These are phyloP conservation scores for Odontomachus brunneus DNA, from an alignment of 1,140 invertebrate species.

Conservation along the genomic window DNA sequence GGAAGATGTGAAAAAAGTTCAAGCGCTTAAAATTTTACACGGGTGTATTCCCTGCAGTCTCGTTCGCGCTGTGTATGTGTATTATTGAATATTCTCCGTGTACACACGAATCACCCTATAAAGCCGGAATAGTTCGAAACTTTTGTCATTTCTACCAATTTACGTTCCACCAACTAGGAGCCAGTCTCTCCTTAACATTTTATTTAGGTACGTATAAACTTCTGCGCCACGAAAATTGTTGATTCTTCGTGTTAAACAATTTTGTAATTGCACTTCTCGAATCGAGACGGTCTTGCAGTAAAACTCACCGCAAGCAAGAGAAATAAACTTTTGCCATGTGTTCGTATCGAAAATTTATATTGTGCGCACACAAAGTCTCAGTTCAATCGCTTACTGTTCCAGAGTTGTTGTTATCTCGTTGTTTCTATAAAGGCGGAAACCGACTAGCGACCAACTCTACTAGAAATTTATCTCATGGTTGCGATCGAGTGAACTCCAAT, in stretches of 20 bases:
- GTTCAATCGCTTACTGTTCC: background rate
- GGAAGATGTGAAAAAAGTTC: background rate
- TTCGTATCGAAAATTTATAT: background rate
- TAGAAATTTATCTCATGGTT: too few species aligned
- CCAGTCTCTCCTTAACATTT: background rate
- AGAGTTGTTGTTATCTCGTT: background rate
- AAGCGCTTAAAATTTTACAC: constrained; percentile 2
- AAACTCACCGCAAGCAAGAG: background rate
- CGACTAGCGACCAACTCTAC: too few species aligned
- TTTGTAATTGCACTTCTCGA: background rate
- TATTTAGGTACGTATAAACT: background rate
- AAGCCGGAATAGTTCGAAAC: background rate
- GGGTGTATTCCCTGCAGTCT: background rate
- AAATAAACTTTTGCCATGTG: background rate
- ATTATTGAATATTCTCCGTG: background rate
- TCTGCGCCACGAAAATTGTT: background rate
- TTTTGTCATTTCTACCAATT: background rate
- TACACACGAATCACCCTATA: background rate
- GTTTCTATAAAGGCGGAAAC: background rate
- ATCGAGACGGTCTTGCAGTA: background rate
- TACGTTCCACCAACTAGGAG: background rate
- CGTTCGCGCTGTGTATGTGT: background rate
- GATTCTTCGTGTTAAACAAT: background rate
- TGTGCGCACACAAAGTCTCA: background rate
- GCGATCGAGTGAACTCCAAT: too few species aligned